Conservation (phyloP, 2,797 vertebrate genomes). For the Graptemys geographica region DNA sequence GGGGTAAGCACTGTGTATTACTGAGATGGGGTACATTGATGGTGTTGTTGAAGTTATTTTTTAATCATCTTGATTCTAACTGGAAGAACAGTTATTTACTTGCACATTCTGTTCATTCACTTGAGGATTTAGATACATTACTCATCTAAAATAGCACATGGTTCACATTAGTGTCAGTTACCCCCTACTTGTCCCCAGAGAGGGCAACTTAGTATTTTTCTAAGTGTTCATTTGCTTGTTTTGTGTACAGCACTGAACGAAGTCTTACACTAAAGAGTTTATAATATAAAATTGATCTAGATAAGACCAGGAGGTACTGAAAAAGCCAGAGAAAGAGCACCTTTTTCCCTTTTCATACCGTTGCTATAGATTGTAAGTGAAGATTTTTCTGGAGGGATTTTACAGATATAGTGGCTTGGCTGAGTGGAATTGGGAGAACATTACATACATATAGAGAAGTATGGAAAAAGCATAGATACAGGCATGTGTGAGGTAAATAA, state of each 20-base stretch:
- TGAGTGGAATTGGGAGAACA: background rate
- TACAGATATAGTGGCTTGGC: background rate
- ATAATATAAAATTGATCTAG: too few species aligned
- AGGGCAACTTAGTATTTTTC: background rate
- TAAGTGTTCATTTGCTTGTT: background rate
- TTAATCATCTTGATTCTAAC: background rate
- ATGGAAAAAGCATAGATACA: background rate
- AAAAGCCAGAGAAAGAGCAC: background rate
- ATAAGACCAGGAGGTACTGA: background rate
- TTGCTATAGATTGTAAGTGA: background rate
- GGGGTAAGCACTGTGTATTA: background rate
- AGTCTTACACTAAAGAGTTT: background rate
- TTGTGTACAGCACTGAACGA: background rate
- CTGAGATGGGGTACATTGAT: background rate
- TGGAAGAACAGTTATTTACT: background rate
- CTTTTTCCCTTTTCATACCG: background rate
- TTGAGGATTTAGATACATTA: background rate
- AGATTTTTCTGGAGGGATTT: background rate
- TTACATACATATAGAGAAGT: background rate
- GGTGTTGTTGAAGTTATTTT: background rate
- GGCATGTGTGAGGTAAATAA: background rate
- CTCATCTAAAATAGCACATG: background rate
- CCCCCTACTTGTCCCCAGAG: background rate
- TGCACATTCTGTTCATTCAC: background rate
- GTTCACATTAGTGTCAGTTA: rapidly evolving